phyloP scores from a whole-genome alignment of 1,140 invertebrate species.

The Aethina tumida region DNA sequence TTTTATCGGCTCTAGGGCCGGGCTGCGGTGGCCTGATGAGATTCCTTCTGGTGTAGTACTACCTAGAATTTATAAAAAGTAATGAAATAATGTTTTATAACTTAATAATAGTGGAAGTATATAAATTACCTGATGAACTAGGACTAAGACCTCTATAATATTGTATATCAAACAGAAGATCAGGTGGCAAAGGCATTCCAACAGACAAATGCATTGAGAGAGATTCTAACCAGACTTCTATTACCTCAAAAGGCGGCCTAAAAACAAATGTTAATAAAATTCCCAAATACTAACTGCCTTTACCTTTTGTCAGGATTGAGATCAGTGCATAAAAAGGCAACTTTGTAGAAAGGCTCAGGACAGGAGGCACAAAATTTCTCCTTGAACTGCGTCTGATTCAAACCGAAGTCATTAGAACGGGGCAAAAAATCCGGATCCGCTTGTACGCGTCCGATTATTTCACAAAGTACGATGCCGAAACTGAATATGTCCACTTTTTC shows the following conservation, averaged over 20 bases:
- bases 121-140: slow-evolving; percentile 48
- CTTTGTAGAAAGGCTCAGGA: slow-evolving; percentile 76
- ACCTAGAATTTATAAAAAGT: no score
- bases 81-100: no score
- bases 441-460: slow-evolving; percentile 88
- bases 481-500: slow-evolving; percentile 97
- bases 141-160: slow-evolving; percentile 54
- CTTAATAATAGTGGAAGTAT: no score
- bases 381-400: slow-evolving; percentile 78
- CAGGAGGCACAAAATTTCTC: slow-evolving; percentile 83
- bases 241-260: slow-evolving; percentile 77
- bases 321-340: slow-evolving; percentile 83
- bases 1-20: slow-evolving; percentile 31
- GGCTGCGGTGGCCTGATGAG: slow-evolving; percentile 30
- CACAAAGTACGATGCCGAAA: slow-evolving; percentile 91
- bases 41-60: slow-evolving; percentile 47
- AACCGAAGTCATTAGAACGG: slow-evolving; percentile 78
- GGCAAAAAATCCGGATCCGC: slow-evolving; percentile 90
- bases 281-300: background rate
- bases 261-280: slow-evolving; percentile 14
- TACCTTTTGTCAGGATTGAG: slow-evolving; percentile 76
- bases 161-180: slow-evolving; percentile 64
- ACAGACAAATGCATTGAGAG: slow-evolving; percentile 61
- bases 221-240: slow-evolving; percentile 72
- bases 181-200: slow-evolving; percentile 49